Evolutionary conservation across 1,140 invertebrate genomes (phyloP), one percentile per base, ranked within the genome.

Genomic region (Papilio glaucus): DNA sequence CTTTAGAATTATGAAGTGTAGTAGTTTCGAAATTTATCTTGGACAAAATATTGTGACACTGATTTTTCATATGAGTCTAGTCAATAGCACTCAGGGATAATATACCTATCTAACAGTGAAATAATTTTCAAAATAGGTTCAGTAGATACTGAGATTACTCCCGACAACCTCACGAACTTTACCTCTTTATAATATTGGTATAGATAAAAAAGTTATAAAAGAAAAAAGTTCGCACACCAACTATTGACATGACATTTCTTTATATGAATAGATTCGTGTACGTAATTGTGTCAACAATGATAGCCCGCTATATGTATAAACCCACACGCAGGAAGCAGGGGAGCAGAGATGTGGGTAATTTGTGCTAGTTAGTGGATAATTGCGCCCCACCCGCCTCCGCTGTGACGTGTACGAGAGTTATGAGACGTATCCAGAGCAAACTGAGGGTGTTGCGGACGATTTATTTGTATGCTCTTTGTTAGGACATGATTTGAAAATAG

Each of bases 271-370:
- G 9, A 9, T 57, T 21, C 12, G 38, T 60, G 33, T n/a, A 8
- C 57, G 7, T 61, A 61, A 21, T 71, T 38, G 21, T 39, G 33
- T 39, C 33, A 26, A 29, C 13, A 41, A 33, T 33, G 29, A 41
- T 8, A 24, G 9, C 18, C 60, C 70, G 10, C 57, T 41, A 13
- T 18, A 53, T 60, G 15, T 41, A 5, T 10, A 15, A 45, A 37
- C 18, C 9, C 13, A 45, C 60, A 41, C 39, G 6, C 15, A 29
- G n/a, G 62, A 72, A n/a, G 33, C 61, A 49, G 42, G 45, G 71
- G 45, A 45, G 29, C 61, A 37, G 12, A 45, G 71, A 72, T 72
- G 61, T 72, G 71, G 71, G 71, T 72, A 72, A 72, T 72, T 72
- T 72, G 71, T 65, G 71, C 42, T 72, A 63, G 61, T 63, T 63